phyloP scores from a whole-genome alignment of 1,140 invertebrate genomes.

The Drosophila pachea region DNA sequence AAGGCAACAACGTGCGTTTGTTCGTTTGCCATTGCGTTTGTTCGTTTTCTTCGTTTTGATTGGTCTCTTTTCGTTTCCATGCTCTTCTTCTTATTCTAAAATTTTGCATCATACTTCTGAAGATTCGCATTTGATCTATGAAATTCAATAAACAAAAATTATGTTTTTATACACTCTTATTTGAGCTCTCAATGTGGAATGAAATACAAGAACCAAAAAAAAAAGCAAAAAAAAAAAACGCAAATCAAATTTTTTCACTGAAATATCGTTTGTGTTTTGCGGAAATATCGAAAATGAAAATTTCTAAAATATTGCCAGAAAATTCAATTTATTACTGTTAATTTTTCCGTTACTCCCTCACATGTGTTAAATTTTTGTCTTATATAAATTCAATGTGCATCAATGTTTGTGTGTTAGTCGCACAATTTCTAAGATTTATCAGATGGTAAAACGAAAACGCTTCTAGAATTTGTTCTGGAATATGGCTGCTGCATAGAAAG shows the following conservation, averaged over 20 bases:
- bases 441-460: slow-evolving; percentile 18
- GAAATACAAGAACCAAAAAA: slow-evolving; percentile 18
- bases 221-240: too few relatives aligned
- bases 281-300: not conserved
- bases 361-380: slow-evolving; percentile 22
- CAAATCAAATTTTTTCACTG: slow-evolving; percentile 20
- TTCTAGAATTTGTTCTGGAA: slow-evolving; percentile 32
- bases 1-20: slow-evolving; percentile 53
- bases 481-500: slow-evolving; percentile 14
- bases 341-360: slow-evolving; percentile 1
- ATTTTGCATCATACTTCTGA: not conserved
- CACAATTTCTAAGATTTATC: slow-evolving; percentile 41
- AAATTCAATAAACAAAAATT: slow-evolving; percentile 6
- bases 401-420: slow-evolving; percentile 62
- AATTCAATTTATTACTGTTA: not conserved
- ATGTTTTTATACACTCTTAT: slow-evolving; percentile 37
- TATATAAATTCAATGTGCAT: slow-evolving; percentile 52
- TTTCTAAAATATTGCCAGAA: slow-evolving; percentile 1
- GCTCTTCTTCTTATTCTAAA: slow-evolving; percentile 12
- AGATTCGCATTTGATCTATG: slow-evolving; percentile 2
- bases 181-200: slow-evolving; percentile 69
- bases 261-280: slow-evolving; percentile 37
- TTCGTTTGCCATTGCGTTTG: slow-evolving; percentile 67
- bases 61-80: slow-evolving; percentile 4
- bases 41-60: slow-evolving; percentile 45